A percentile compares a stretch with the other conserved stretches of the same genome.
Evolutionary conservation across 2,797 vertebrate species (phyloP).

Genomic region (Momotus momota): DNA sequence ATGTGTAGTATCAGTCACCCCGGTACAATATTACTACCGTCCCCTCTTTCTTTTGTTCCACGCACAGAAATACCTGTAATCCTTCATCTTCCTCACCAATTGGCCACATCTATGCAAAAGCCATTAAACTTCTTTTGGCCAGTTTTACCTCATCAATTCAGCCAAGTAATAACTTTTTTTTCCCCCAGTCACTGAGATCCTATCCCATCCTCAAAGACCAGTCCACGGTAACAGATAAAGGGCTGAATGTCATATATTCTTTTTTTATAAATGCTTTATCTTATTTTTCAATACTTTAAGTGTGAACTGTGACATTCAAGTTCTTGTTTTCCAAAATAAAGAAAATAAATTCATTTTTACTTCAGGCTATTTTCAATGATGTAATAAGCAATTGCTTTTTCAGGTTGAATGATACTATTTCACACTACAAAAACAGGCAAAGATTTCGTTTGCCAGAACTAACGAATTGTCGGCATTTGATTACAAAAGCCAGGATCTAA

Average conservation of each 20-base stretch:
- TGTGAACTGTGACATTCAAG: neutral
- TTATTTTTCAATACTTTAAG: neutral
- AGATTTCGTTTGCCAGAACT: constrained; percentile 20
- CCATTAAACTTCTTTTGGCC: neutral
- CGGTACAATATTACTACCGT: neutral
- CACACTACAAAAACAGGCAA: neutral
- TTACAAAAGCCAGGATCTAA: neutral
- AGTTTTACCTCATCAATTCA: neutral
- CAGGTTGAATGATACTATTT: constrained; percentile 25
- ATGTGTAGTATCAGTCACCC: neutral
- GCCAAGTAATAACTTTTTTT: neutral
- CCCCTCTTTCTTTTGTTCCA: neutral
- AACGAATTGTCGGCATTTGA: constrained; percentile 10
- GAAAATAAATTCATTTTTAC: neutral
- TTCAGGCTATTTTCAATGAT: neutral
- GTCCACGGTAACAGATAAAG: neutral
- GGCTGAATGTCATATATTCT: neutral
- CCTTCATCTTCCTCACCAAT: neutral
- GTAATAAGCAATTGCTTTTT: neutral
- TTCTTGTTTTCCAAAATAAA: neutral
- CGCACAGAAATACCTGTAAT: constrained; percentile 17
- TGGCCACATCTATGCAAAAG: neutral
- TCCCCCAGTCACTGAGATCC: neutral
- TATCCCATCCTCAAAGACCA: neutral
- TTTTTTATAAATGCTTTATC: neutral